Percentiles rank a stretch among this genome's conserved stretches.
Conservation (phyloP, 2,888 invertebrate genomes). For the Eumerus sabulonum region DNA sequence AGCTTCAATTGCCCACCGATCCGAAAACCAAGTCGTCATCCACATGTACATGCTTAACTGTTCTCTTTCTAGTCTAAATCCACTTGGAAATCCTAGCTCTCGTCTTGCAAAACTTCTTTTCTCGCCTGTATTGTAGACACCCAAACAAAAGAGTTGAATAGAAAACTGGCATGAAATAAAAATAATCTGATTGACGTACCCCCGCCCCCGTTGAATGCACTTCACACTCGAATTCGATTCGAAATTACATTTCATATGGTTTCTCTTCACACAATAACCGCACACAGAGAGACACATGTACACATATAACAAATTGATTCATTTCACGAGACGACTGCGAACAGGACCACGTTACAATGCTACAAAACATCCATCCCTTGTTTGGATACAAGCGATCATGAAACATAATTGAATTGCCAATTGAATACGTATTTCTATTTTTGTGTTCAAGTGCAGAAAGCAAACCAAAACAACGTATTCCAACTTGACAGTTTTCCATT, state of each 20-base stretch:
- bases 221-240: too few species aligned
- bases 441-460: constrained; percentile 49
- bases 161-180: constrained; percentile 14
- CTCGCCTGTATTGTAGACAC: neutral
- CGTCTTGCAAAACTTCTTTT: constrained; percentile 34
- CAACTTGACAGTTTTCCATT: constrained; percentile 56
- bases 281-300: neutral
- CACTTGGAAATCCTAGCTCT: constrained; percentile 19
- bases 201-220: neutral
- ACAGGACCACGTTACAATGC: neutral
- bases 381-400: constrained; percentile 53
- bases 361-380: constrained; percentile 40
- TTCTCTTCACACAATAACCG: constrained; percentile 24
- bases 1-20: constrained; percentile 17
- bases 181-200: neutral
- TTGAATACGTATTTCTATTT: constrained; percentile 62
- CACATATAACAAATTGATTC: constrained; percentile 44
- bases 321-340: constrained; percentile 31
- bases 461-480: constrained; percentile 11
- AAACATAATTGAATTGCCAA: constrained; percentile 67
- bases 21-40: constrained; percentile 33
- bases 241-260: constrained; percentile 45
- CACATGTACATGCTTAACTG: constrained; percentile 26
- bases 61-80: constrained; percentile 28
- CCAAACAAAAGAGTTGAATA: constrained; percentile 44